Base-by-base conservation (phyloP, 1,140 invertebrate species). In the Meloidogyne exigua region DNA sequence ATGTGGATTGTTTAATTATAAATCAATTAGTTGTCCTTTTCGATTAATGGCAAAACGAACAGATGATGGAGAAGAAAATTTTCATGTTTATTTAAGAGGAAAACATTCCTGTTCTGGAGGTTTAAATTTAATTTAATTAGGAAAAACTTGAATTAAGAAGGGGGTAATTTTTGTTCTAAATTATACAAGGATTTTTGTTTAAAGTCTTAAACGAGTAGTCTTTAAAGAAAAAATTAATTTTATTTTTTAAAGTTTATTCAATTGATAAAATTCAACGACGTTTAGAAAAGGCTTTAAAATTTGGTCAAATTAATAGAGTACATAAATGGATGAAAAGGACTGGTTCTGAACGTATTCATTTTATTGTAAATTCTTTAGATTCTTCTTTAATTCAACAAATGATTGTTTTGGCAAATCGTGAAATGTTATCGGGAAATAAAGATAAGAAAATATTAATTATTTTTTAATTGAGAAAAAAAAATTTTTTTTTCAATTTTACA, bases 281-380 rank as follows among this genome's bases (percentile, higher is more conserved):
- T n/a, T 57, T 57, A 57, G n/a, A n/a, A n/a, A 57, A 9, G 13
- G 49, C 49, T 9, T n/a, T 57, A n/a, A 57, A 57, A n/a, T 57
- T 57, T 57, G 49, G 49, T n/a, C 49, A 57, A 57, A 7, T 9
- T n/a, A 57, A 57, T 57, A 18, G 49, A n/a, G 49, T 57, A 57
- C 49, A 57, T 57, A 57, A 57, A 57, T 57, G 49, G 49, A 57
- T 57, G 49, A 57, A 57, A 57, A 57, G 18, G n/a, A 57, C 49
- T 57, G 49, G 49, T n/a, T 9, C 15, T 57, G n/a, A 57, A 57
- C 49, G 49, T 57, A 57, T 57, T 57, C 3, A 57, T n/a, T n/a
- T 7, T n/a, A 57, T 57, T 57, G n/a, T 57, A n/a, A 57, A 57
- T 57, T 18, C 7, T n/a, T 57, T 57, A 57, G 18, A 57, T n/a